Percentiles rank a stretch among this genome's conserved stretches.
These are phyloP conservation scores for Formica aserva DNA, from an alignment of 2,888 invertebrate genomes.

Conservation along the genomic window DNA sequence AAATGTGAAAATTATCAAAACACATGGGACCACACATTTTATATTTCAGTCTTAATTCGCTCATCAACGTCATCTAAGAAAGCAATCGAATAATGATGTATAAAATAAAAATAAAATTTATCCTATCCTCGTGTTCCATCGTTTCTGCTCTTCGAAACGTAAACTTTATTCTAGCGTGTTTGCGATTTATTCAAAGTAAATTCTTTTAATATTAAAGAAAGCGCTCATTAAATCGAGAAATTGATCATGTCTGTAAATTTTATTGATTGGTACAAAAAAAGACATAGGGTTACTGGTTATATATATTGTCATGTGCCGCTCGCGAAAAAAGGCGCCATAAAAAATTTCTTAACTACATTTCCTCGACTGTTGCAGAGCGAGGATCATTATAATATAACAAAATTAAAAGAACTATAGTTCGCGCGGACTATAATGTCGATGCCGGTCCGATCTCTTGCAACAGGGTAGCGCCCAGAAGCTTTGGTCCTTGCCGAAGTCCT, in stretches of 20 bases:
- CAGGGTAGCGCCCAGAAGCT: slow-evolving; percentile 92
- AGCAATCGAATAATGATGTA: neutral
- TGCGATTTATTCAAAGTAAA: slow-evolving; percentile 4
- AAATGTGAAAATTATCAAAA: slow-evolving; percentile 14
- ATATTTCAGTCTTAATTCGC: neutral
- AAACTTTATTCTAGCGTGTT: neutral
- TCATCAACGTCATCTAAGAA: neutral
- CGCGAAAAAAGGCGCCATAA: neutral
- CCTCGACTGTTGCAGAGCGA: neutral
- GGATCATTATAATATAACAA: neutral
- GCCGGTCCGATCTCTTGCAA: slow-evolving; percentile 66
- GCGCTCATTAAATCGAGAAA: neutral
- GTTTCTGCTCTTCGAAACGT: neutral
- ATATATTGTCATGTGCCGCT: neutral
- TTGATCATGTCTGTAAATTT: neutral
- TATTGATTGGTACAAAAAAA: slow-evolving; percentile 1
- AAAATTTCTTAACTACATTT: slow-evolving; percentile 2
- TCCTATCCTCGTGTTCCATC: slow-evolving; percentile 16
- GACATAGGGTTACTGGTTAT: neutral
- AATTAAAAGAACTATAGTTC: slow-evolving; percentile 55
- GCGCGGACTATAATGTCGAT: slow-evolving; percentile 62
- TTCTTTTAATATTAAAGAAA: neutral
- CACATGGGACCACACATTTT: neutral
- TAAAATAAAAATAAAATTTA: slow-evolving; percentile 44
- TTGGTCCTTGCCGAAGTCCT: slow-evolving; percentile 93